Base-by-base conservation (phyloP, 2,797 vertebrate genomes). In the Platalea minor region DNA sequence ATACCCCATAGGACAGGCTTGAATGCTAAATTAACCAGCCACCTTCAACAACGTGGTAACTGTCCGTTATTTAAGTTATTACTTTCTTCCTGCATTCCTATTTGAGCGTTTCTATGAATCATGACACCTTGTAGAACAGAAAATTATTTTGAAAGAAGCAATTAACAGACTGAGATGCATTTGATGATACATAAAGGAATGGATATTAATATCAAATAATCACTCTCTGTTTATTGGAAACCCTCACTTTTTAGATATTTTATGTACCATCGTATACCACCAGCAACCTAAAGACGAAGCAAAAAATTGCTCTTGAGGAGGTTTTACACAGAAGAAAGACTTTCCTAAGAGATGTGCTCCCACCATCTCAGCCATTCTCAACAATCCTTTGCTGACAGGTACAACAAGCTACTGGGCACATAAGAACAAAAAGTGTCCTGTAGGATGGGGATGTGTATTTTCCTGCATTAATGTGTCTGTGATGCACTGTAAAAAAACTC, bases 11-110 rank as follows among this genome's bases (percentile, higher is more conserved):
- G 63, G 43, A 57, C 8, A 82, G n/a, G 20, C 6, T 39, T 46
- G 23, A 57, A 37, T 3, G 10, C 11, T 48, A 37, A 89, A 76
- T 28, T 69, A 80, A 77, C 37, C 45, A 83, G 33, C 11, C 45
- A 82, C 28, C 50, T 54, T 72, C 57, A 85, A 26, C 9, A 78
- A 31, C 0, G 0, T 4, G 13, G 6, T 19, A 77, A 25, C 9
- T 33, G 21, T 29, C 39, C 25, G 20, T 64, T 57, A 78, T 29
- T 90, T 31, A 53, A 53, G 17, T 39, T 35, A 81, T 21, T 45
- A 10, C 18, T 63, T 73, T 63, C 29, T 60, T 64, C 53, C 39
- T 37, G 8, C 9, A 15, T 46, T 81, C 51, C 29, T 67, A 5
- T 67, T 39, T 54, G n/a, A 81, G 15, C 5, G 1, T 54, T 87